phyloP scores from a whole-genome alignment of 2,797 vertebrate genomes.

The Paedocypris micromegethes region DNA sequence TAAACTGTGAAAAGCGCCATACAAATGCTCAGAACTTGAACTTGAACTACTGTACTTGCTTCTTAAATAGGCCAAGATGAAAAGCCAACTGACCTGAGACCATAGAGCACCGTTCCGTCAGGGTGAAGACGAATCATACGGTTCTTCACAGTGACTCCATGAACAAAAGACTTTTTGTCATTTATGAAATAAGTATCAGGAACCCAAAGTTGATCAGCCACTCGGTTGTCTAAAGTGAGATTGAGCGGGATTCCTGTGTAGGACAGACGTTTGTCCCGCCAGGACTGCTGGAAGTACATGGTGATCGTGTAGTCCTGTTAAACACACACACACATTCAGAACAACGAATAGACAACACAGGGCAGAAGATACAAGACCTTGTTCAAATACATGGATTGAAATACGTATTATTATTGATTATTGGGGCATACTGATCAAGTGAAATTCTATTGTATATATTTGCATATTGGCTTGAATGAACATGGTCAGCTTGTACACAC shows the following conservation, averaged over 20 bases:
- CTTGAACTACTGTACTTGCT: no score
- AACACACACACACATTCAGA: slow-evolving; percentile 39
- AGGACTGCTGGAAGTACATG: slow-evolving; percentile 84
- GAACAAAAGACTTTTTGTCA: slow-evolving; percentile 94
- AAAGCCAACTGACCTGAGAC: slow-evolving; percentile 73
- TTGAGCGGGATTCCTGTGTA: slow-evolving; percentile 71
- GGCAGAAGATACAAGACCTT: no score
- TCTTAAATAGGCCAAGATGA: no score
- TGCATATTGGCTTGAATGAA: no score
- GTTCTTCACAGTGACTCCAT: slow-evolving; percentile 93
- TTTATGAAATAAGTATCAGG: slow-evolving; percentile 94
- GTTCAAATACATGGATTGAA: no score
- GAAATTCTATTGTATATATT: no score
- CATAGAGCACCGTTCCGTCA: slow-evolving; percentile 89
- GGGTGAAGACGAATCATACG: slow-evolving; percentile 91
- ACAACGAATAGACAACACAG: no score
- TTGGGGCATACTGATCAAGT: no score
- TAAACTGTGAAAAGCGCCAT: no score
- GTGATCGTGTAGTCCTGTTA: slow-evolving; percentile 81
- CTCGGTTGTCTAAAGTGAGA: slow-evolving; percentile 74
- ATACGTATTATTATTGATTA: no score
- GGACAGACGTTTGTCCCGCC: slow-evolving; percentile 82
- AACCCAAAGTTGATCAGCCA: slow-evolving; percentile 91
- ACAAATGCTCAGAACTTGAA: no score
- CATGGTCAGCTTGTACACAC: no score